A percentile compares a stretch with the other conserved stretches of the same genome.
Conservation (phyloP, 2,888 invertebrate genomes). For the Harmothoe impar region DNA sequence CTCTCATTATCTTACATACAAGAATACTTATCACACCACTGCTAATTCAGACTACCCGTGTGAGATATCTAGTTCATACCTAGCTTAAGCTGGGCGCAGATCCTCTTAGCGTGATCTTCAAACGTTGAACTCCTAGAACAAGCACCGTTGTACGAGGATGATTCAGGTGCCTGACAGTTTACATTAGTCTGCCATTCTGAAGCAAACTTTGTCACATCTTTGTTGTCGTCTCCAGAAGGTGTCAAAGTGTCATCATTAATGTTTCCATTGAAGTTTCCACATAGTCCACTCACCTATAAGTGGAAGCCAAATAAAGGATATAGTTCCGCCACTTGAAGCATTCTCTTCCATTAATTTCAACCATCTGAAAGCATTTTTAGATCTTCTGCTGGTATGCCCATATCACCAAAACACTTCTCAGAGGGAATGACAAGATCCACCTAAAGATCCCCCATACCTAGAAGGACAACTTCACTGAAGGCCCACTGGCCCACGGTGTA, state of each 20-base stretch:
- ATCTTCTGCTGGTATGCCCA: no score
- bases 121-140: constrained; percentile 67
- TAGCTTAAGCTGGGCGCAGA: constrained; percentile 61
- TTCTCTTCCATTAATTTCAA: no score
- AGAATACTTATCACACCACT: no score
- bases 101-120: constrained; percentile 47
- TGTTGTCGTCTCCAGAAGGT: constrained; percentile 68
- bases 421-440: no score
- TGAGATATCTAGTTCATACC: constrained; percentile 49
- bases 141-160: constrained; percentile 64
- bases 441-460: no score
- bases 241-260: constrained; percentile 69
- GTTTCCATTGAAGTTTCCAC: constrained; percentile 71
- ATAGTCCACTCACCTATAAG: constrained; percentile 69
- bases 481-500: no score
- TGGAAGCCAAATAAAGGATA: background rate
- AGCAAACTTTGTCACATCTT: constrained; percentile 68
- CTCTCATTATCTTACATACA: no score
- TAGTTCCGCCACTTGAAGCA: no score
- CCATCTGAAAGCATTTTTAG: no score
- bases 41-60: no score
- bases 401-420: no score
- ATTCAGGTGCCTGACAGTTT: constrained; percentile 43
- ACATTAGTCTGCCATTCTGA: constrained; percentile 67
- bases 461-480: no score